Conservation (phyloP, 2,797 vertebrate species). For the Jordanella pulchra region DNA sequence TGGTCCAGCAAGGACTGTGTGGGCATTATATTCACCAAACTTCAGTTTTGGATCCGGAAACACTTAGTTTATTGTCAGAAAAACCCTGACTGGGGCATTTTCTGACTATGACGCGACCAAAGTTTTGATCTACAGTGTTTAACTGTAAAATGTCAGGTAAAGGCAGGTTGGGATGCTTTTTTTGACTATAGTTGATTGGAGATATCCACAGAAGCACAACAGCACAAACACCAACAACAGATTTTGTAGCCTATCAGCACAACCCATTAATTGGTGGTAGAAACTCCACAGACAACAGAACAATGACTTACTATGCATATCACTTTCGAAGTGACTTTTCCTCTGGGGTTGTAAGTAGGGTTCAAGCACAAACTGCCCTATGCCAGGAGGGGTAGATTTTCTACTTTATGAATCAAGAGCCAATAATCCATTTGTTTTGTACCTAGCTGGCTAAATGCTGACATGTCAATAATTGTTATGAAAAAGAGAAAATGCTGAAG, state of each 20-base stretch:
- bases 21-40: slow-evolving; percentile 49
- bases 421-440: slow-evolving; percentile 76
- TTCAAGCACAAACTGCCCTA: slow-evolving; percentile 71
- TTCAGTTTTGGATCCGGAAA: slow-evolving; percentile 40
- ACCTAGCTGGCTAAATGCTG: slow-evolving; percentile 74
- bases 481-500: slow-evolving; percentile 76
- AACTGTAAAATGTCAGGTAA: slow-evolving; percentile 30
- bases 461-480: slow-evolving; percentile 78
- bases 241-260: slow-evolving; percentile 29
- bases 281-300: slow-evolving; percentile 73
- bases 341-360: slow-evolving; percentile 56
- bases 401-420: slow-evolving; percentile 61
- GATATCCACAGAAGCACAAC: slow-evolving; percentile 8
- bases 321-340: slow-evolving; percentile 79
- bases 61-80: slow-evolving; percentile 45
- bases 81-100: slow-evolving; percentile 48
- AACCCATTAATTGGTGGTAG: slow-evolving; percentile 77
- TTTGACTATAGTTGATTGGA: slow-evolving; percentile 40
- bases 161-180: slow-evolving; percentile 54
- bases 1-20: slow-evolving; percentile 52
- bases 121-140: slow-evolving; percentile 41
- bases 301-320: slow-evolving; percentile 82
- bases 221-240: slow-evolving; percentile 34
- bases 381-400: slow-evolving; percentile 67
- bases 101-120: slow-evolving; percentile 29